Evolutionary conservation across 2,113 vertebrate species (phyloP).

Genomic region (Callithrix jacchus): DNA sequence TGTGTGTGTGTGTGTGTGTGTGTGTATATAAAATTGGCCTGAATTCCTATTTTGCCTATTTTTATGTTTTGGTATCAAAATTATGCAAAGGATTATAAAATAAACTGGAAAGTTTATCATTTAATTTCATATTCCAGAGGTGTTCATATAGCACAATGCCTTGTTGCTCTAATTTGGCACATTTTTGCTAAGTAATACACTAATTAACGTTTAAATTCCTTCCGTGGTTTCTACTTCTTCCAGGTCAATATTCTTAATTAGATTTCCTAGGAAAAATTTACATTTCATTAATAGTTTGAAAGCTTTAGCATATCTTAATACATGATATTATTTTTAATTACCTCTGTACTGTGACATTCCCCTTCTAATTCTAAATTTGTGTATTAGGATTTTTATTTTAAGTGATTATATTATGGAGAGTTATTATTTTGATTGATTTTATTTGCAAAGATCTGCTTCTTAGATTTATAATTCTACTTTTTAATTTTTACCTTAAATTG

Average conservation of each 20-base stretch:
- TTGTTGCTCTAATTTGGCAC: not conserved
- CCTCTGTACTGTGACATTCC: not conserved
- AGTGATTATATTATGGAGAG: not conserved
- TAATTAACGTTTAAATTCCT: not conserved
- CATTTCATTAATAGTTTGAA: not conserved
- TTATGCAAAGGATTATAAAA: not conserved
- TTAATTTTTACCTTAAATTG: slow-evolving; percentile 3
- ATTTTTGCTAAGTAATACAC: slow-evolving; percentile 1
- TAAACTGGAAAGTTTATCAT: not conserved
- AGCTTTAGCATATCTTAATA: not conserved
- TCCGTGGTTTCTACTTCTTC: not conserved
- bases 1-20: not conserved
- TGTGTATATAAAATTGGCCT: not conserved
- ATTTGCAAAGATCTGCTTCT: not conserved
- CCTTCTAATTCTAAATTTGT: not conserved
- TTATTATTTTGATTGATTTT: not conserved
- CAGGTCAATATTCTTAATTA: slow-evolving; percentile 10
- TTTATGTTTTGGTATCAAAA: not conserved
- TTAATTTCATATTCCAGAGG: not conserved
- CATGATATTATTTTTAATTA: not conserved
- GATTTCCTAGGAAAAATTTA: not conserved
- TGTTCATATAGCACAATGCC: not conserved
- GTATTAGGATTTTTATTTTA: slow-evolving; percentile 17
- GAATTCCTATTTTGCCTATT: not conserved
- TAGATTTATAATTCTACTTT: slow-evolving; percentile 27